phyloP scores from a whole-genome alignment of 2,113 vertebrate species.

The Tinamus guttatus region DNA sequence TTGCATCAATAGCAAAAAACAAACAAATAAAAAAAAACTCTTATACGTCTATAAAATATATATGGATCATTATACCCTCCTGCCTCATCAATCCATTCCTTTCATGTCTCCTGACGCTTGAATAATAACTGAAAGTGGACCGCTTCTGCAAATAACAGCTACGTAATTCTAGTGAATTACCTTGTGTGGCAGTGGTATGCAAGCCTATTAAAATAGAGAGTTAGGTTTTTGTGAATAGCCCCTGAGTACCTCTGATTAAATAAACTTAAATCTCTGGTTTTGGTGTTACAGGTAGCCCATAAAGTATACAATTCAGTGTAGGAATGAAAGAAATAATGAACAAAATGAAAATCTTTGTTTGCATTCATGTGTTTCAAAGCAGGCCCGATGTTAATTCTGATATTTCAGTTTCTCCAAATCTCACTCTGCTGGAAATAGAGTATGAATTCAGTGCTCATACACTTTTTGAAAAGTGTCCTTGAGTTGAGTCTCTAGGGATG shows the following conservation, averaged over 20 bases:
- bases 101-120: neutral
- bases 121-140: neutral
- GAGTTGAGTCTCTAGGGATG: neutral
- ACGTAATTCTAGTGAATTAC: neutral
- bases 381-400: neutral
- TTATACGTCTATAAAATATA: neutral
- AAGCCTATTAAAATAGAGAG: neutral
- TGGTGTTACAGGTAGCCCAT: neutral
- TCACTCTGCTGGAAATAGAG: neutral
- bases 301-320: neutral
- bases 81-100: neutral
- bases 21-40: neutral
- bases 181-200: neutral
- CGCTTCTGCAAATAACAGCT: neutral
- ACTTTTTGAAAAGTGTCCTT: neutral
- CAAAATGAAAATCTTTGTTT: neutral
- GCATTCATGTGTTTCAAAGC: neutral
- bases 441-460: neutral
- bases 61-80: neutral
- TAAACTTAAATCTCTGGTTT: neutral
- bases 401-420: neutral
- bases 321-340: neutral
- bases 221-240: neutral
- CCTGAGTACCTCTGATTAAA: neutral
- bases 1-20: slow-evolving; percentile 12